Base-by-base conservation (phyloP, 1,140 invertebrate genomes). In the Venustaconcha ellipsiformis region DNA sequence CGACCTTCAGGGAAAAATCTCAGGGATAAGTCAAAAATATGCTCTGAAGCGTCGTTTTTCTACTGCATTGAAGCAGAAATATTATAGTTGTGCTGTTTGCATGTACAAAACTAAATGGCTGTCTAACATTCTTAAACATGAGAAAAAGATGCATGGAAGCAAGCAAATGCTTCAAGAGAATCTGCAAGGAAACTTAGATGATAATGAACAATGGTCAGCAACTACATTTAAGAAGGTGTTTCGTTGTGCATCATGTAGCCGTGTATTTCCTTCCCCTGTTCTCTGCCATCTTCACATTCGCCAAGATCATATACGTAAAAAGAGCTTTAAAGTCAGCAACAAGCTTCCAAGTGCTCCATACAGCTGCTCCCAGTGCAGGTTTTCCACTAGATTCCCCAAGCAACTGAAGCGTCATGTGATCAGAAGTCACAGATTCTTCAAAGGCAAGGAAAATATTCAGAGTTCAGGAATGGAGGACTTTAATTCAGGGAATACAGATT, bases 51-150 rank as follows among this genome's bases (percentile, higher is more conserved):
- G 73, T 58, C 76, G 80, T 62, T 76, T 80, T 30, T 72, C 80
- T 56, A 58, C 76, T 48, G 64, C 78, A 37, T 80, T 83, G 70
- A 90, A 86, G 64, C 79, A 83, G 67, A 95, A 96, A 88, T 93
- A 93, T 48, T 97, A 97, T 88, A 94, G 95, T 65, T 97, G 96
- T 89, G 94, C 94, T 1, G 94, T 95, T 83, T 98, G 96, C 84
- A 93, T 94, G 62, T 97, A 96, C 87, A 94, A 94, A n/a, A 97
- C 96, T 20, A 93, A 94, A 70, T 94, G 96, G 82, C 91, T 97
- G 72, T 95, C 96, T 37, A 95, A 97, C 85, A 91, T 97, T 72
- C 96, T 96, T 88, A 94, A 96, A 37, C 96, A 98, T 91, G 96
- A 98, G 86, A 93, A 95, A 80, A 94, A 95, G 17, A 84, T 84